Evolutionary conservation across 35 echinoderm and acorn worm genomes (phyloP).

Genomic region (Patiria miniata): DNA sequence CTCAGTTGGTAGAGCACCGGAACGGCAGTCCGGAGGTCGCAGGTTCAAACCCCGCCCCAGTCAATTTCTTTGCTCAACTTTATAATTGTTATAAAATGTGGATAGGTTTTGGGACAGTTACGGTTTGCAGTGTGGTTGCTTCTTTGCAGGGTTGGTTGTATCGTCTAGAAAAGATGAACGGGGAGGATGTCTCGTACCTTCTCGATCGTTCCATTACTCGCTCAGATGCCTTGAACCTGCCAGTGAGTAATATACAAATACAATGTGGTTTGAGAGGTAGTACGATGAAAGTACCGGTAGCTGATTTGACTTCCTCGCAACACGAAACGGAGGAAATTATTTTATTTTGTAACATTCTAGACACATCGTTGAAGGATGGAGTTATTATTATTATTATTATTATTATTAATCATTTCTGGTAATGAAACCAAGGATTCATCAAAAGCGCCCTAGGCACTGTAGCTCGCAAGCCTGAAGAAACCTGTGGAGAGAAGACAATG

Average conservation of each 20-base stretch:
- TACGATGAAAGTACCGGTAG: background rate
- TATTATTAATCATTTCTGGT: too few relatives aligned
- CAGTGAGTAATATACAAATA: conserved; percentile 90
- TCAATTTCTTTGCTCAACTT: background rate
- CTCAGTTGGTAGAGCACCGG: too few relatives aligned
- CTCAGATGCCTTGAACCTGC: conserved; percentile 86
- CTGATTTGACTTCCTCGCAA: background rate
- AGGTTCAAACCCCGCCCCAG: too few relatives aligned
- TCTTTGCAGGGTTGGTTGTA: conserved; percentile 87
- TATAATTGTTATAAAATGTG: background rate
- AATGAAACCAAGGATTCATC: too few relatives aligned
- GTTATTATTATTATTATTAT: too few relatives aligned
- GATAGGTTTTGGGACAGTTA: background rate
- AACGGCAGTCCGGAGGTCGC: too few relatives aligned
- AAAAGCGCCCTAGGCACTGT: too few relatives aligned
- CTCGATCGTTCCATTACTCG: conserved; percentile 74
- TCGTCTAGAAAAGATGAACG: conserved; percentile 72
- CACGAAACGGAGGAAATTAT: background rate
- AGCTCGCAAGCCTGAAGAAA: too few relatives aligned
- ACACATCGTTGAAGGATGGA: too few relatives aligned
- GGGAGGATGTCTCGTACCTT: conserved; percentile 54
- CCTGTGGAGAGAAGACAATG: too few relatives aligned
- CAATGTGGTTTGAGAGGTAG: too few relatives aligned
- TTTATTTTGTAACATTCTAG: too few relatives aligned
- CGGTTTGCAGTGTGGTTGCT: background rate